Conservation (phyloP, 2,888 invertebrate genomes). For the Calameuta pallipes region DNA sequence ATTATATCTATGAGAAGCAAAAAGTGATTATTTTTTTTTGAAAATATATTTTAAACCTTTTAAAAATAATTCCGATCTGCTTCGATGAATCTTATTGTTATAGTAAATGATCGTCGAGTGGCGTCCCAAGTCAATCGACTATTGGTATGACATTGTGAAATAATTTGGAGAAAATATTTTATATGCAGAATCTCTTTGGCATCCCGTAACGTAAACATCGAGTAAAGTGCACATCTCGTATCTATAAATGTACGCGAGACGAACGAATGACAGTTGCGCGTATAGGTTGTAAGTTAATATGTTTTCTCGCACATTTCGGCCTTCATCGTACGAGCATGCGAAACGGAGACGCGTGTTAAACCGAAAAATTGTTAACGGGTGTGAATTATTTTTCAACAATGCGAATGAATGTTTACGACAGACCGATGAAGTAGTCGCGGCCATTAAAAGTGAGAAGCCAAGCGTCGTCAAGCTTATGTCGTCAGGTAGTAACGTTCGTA, state of each 20-base stretch:
- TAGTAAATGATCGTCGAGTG: neutral
- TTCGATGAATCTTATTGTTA: neutral
- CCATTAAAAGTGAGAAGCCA: constrained; percentile 31
- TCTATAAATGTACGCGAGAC: neutral
- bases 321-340: constrained; percentile 9
- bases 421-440: neutral
- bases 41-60: neutral
- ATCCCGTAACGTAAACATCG: neutral
- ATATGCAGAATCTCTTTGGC: neutral
- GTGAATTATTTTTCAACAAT: constrained; percentile 21
- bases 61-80: neutral
- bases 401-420: constrained; percentile 37
- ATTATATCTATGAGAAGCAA: neutral
- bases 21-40: neutral
- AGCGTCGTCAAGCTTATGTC: constrained; percentile 38
- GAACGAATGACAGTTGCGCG: neutral
- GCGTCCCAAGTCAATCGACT: neutral
- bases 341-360: constrained; percentile 23
- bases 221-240: neutral
- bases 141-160: neutral
- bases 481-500: constrained; percentile 33
- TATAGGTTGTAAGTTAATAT: neutral
- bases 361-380: constrained; percentile 29
- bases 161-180: constrained; percentile 1
- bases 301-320: neutral